Evolutionary conservation across 2,113 vertebrate genomes (phyloP).

Genomic region (Quiscalus mexicanus): DNA sequence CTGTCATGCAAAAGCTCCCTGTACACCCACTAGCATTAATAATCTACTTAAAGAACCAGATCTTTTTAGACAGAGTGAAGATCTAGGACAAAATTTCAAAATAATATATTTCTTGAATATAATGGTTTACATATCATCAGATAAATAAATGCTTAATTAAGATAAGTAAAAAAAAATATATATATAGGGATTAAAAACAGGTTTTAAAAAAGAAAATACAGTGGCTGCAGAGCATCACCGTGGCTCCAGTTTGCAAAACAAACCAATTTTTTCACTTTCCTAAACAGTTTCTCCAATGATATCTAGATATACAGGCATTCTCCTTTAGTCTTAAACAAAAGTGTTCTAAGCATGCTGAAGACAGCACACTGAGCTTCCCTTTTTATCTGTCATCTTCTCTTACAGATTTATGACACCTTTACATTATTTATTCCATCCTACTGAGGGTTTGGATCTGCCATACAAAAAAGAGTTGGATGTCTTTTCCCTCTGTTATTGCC

Average conservation of each 20-base stretch:
- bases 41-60: background rate
- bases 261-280: background rate
- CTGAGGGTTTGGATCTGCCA: background rate
- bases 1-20: constrained; percentile 2
- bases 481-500: background rate
- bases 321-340: background rate
- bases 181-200: background rate
- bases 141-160: background rate
- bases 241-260: background rate
- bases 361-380: background rate
- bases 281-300: background rate
- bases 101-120: background rate
- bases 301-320: background rate
- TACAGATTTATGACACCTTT: background rate
- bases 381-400: background rate
- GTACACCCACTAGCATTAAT: background rate
- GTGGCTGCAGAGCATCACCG: background rate
- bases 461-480: background rate
- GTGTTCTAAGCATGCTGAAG: background rate
- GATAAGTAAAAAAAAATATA: background rate
- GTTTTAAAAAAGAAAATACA: background rate
- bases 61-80: background rate
- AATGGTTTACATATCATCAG: background rate
- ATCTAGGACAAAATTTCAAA: background rate
- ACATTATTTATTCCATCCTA: background rate